phyloP scores from a whole-genome alignment of 2,888 invertebrate species.

The Endotricha flammealis region DNA sequence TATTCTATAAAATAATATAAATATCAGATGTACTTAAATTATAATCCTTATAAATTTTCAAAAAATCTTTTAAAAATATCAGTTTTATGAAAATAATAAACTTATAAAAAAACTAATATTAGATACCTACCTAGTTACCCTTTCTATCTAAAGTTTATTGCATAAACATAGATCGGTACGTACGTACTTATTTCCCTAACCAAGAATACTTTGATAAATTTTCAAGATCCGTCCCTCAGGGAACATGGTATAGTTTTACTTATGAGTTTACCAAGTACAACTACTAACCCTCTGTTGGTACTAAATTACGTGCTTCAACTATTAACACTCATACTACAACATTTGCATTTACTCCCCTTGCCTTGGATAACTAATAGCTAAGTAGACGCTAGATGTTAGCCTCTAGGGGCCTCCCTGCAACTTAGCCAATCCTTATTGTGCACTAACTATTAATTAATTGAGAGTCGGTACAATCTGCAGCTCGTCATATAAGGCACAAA shows the following conservation, averaged over 20 bases:
- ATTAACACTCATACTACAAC: neutral
- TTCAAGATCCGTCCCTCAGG: neutral
- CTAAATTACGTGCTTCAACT: neutral
- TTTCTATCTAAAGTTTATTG: too few species aligned
- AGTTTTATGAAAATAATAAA: too few species aligned
- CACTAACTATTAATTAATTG: constrained; percentile 52
- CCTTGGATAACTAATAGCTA: neutral
- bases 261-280: too few species aligned
- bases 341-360: constrained; percentile 3
- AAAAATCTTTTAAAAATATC: too few species aligned
- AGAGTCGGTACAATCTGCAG: constrained; percentile 26
- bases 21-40: too few species aligned
- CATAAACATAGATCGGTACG: too few species aligned
- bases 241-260: neutral
- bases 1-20: too few species aligned
- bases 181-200: too few species aligned
- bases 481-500: constrained; percentile 5
- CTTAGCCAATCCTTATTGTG: constrained; percentile 41
- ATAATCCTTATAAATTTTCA: too few species aligned
- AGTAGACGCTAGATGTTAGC: constrained; percentile 17
- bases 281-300: too few species aligned
- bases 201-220: neutral
- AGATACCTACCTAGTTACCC: too few species aligned
- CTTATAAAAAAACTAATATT: too few species aligned
- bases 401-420: constrained; percentile 31